Base-by-base conservation (phyloP, 2,113 vertebrate species). In the Thamnaconus septentrionalis region DNA sequence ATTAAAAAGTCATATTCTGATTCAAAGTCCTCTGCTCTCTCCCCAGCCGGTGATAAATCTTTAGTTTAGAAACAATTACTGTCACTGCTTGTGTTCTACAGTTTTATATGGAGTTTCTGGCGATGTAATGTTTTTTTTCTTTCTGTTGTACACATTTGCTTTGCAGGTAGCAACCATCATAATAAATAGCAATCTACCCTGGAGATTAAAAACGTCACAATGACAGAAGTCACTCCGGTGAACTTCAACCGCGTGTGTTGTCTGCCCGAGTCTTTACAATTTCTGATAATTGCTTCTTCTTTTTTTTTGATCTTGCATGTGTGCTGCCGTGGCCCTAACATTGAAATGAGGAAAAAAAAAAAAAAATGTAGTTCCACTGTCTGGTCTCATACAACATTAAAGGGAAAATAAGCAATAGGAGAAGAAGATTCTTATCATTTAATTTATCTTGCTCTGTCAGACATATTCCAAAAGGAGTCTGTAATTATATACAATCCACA, bases 371-470 rank as follows among this genome's bases (percentile, higher is more conserved):
- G 79, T 53, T 50, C 75, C 65, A 69, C 64, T 76, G 59, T 72
- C 76, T 78, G 42, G 18, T 79, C 71, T 79, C 63, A 54, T 51
- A 11, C 53, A 64, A 46, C 51, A 65, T 66, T 64, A 51, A 12
- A 68, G 56, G 49, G 70, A 69, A 78, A 82, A 82, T 69, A 69
- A 71, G 66, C 49, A 59, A 31, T 41, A 62, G 78, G 71, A 49
- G 65, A 61, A 64, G 53, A 67, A 65, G 84, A 80, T 84, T 56
- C 54, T 61, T 83, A 86, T 89, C 86, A 87, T 88, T 90, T 89
- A 87, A 90, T 89, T 90, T 89, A 85, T 92, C 88, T 87, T 70
- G 61, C 74, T 73, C 73, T 45, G 79, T 85, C 55, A 74, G 71
- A 86, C 86, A 84, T 83, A 84, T 87, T 88, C 80, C 73, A 81